phyloP scores from a whole-genome alignment of 2,113 vertebrate species.

The Thymallus thymallus region DNA sequence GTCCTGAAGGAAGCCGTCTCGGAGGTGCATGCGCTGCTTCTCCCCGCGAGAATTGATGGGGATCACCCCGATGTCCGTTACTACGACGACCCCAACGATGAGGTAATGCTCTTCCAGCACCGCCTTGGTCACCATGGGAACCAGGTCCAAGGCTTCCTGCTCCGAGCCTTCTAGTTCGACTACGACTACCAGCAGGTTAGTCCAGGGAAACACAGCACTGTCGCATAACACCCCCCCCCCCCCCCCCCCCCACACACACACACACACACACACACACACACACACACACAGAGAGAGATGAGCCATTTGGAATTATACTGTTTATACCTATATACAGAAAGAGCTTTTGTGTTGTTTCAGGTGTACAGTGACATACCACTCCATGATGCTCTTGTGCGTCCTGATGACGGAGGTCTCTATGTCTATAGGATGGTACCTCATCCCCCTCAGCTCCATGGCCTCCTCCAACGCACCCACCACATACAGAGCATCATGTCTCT shows the following conservation, averaged over 20 bases:
- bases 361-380: slow-evolving; percentile 79
- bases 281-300: neutral
- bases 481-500: slow-evolving; percentile 95
- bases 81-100: slow-evolving; percentile 97
- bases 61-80: slow-evolving; percentile 98
- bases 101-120: slow-evolving; percentile 98
- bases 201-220: slow-evolving; percentile 98
- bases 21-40: slow-evolving; percentile 99
- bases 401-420: slow-evolving; percentile 97
- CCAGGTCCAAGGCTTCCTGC: slow-evolving; percentile 97
- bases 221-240: neutral
- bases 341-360: neutral
- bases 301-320: too few species aligned
- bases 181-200: slow-evolving; percentile 95
- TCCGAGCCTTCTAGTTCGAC: slow-evolving; percentile 98
- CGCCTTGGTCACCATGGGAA: slow-evolving; percentile 95
- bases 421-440: slow-evolving; percentile 98
- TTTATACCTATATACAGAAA: too few species aligned
- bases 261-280: neutral
- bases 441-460: slow-evolving; percentile 96
- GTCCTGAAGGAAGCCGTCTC: slow-evolving; percentile 96
- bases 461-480: slow-evolving; percentile 97
- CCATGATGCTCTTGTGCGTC: slow-evolving; percentile 96
- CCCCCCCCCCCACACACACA: too few species aligned
- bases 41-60: slow-evolving; percentile 99